These are phyloP conservation scores for Andrena cerasifolii DNA, from an alignment of 1,140 invertebrate genomes.

Conservation along the genomic window DNA sequence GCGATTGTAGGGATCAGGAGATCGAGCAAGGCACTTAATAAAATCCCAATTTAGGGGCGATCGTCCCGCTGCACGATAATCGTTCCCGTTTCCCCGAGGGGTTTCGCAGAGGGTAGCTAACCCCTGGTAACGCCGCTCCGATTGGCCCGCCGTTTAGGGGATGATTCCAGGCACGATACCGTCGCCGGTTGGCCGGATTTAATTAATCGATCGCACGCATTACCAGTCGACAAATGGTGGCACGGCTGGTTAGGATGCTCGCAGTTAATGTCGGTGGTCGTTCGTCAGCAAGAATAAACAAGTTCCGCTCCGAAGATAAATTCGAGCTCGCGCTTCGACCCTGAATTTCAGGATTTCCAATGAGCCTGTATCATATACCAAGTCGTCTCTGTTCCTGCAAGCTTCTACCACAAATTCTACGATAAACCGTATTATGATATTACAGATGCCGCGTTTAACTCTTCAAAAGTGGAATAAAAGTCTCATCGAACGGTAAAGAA, in stretches of 20 bases:
- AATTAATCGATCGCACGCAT: constrained; percentile 70
- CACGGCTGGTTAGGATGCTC: constrained; percentile 54
- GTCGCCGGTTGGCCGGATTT: constrained; percentile 68
- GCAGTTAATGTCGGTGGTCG: constrained; percentile 61
- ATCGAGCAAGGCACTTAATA: constrained; percentile 16
- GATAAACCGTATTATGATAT: too few species aligned
- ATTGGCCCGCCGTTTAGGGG: constrained; percentile 67
- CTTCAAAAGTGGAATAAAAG: too few species aligned
- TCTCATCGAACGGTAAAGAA: too few species aligned
- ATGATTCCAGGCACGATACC: constrained; percentile 65
- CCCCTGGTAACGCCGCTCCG: constrained; percentile 53
- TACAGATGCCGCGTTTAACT: too few species aligned
- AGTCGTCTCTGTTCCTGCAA: too few species aligned
- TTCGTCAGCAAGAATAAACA: constrained; percentile 68
- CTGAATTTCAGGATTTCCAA: neutral
- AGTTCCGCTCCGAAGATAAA: constrained; percentile 48
- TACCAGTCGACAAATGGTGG: constrained; percentile 68
- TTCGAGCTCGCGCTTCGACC: constrained; percentile 7
- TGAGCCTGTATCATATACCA: too few species aligned
- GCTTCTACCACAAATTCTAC: too few species aligned
- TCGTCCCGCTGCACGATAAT: constrained; percentile 48
- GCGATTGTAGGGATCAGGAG: neutral
- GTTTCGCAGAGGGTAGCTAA: constrained; percentile 44
- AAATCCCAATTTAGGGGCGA: constrained; percentile 50
- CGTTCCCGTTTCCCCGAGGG: constrained; percentile 19